phyloP scores from a whole-genome alignment of 2,113 vertebrate genomes.

The Papio anubis region DNA sequence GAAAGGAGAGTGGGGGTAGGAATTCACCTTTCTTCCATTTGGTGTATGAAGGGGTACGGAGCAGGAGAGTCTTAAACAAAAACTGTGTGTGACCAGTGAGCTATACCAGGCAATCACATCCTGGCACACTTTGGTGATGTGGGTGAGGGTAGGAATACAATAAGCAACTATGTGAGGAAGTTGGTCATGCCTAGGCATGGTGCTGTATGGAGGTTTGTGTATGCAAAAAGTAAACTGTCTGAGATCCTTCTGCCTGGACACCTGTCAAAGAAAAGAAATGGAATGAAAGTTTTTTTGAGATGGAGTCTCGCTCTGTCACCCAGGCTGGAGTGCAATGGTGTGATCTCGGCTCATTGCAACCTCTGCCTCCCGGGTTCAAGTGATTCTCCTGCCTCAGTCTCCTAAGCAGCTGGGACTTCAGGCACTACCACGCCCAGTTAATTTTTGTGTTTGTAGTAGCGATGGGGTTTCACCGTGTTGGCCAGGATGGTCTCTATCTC shows the following conservation, averaged over 20 bases:
- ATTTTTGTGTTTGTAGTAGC: too few relatives aligned
- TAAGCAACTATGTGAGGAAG: slow-evolving; percentile 69
- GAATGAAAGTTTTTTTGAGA: slow-evolving; percentile 76
- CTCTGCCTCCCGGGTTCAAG: too few relatives aligned
- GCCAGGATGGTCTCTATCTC: too few relatives aligned
- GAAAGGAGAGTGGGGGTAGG: background rate
- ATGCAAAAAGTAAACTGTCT: slow-evolving; percentile 65
- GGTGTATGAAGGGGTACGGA: slow-evolving; percentile 73
- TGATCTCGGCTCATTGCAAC: too few relatives aligned
- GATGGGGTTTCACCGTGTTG: too few relatives aligned
- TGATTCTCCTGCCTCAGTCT: too few relatives aligned
- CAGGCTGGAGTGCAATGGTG: too few relatives aligned
- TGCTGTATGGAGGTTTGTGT: slow-evolving; percentile 65
- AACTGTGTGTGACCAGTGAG: slow-evolving; percentile 84
- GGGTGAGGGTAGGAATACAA: slow-evolving; percentile 73
- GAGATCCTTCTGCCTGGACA: slow-evolving; percentile 74
- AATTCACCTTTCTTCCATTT: slow-evolving; percentile 23
- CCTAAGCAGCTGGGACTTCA: too few relatives aligned
- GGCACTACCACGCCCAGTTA: too few relatives aligned
- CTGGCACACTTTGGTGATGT: slow-evolving; percentile 81
- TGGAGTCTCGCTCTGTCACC: too few relatives aligned
- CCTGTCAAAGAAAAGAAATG: slow-evolving; percentile 66
- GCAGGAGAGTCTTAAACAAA: slow-evolving; percentile 79
- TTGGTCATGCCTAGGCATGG: slow-evolving; percentile 71
- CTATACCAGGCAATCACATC: slow-evolving; percentile 81